Evolutionary conservation across 2,113 vertebrate genomes (phyloP).

Genomic region (Pyrgilauda ruficollis): DNA sequence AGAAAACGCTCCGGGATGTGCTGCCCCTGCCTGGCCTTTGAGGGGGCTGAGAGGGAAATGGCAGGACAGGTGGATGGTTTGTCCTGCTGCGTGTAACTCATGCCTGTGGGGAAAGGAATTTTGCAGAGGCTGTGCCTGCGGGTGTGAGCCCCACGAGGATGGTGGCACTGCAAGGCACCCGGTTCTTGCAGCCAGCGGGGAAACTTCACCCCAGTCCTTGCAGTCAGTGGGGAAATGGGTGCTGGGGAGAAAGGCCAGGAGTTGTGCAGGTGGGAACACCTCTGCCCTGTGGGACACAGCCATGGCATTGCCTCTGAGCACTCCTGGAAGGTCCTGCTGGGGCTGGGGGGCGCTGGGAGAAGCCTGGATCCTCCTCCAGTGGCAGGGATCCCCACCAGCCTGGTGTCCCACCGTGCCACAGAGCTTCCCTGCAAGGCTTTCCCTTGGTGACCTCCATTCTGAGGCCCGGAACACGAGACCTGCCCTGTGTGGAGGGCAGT

Average conservation of each 20-base stretch:
- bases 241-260: background rate
- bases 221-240: background rate
- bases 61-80: background rate
- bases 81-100: background rate
- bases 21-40: background rate
- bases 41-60: background rate
- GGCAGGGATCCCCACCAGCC: background rate
- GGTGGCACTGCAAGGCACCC: background rate
- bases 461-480: background rate
- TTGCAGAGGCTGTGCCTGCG: background rate
- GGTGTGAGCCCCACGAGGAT: rapidly evolving
- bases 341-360: background rate
- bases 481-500: background rate
- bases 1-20: background rate
- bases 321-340: rapidly evolving
- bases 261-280: no score
- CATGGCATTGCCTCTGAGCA: background rate
- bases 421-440: background rate
- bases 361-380: background rate
- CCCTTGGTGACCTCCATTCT: background rate
- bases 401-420: rapidly evolving
- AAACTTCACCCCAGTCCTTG: background rate
- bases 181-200: no score
- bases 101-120: background rate
- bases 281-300: background rate